These are phyloP conservation scores for Cephus cinctus DNA, from an alignment of 1,140 invertebrate species.

Conservation along the genomic window DNA sequence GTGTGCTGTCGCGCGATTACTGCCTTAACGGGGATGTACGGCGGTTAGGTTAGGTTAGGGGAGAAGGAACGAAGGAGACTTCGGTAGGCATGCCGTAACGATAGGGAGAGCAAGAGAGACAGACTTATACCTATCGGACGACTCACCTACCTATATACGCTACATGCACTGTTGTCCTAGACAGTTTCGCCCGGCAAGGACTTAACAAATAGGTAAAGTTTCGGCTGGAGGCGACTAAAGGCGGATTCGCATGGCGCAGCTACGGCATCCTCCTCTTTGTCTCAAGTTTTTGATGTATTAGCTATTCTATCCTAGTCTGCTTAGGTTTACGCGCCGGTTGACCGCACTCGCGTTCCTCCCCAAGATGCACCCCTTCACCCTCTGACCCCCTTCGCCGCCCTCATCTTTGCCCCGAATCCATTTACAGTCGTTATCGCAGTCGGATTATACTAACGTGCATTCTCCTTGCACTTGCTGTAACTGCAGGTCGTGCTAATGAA, in stretches of 20 bases:
- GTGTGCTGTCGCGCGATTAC: no score
- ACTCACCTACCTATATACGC: no score
- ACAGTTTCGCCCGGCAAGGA: conserved; percentile 52
- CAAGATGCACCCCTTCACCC: conserved; percentile 25
- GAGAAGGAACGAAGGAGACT: no score
- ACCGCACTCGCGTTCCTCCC: conserved; percentile 23
- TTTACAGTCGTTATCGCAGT: no score
- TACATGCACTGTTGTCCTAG: conserved; percentile 40
- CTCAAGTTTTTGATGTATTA: conserved; percentile 57
- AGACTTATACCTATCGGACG: no score
- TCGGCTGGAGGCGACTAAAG: conserved; percentile 30
- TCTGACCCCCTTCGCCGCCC: conserved; percentile 16
- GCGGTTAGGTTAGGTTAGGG: no score
- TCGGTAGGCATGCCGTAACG: no score
- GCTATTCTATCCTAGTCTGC: conserved; percentile 31
- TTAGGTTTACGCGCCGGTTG: conserved; percentile 19
- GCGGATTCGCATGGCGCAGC: conserved; percentile 39
- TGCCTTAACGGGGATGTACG: no score
- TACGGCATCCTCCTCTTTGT: conserved; percentile 54
- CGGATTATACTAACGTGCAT: no score
- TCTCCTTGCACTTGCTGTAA: no score
- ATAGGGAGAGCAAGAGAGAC: no score
- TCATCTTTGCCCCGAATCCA: conserved; percentile 11
- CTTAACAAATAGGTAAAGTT: conserved; percentile 59
- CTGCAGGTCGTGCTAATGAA: no score